Evolutionary conservation across 2,888 invertebrate genomes (phyloP).

Genomic region (Drosophila trichaetosa): DNA sequence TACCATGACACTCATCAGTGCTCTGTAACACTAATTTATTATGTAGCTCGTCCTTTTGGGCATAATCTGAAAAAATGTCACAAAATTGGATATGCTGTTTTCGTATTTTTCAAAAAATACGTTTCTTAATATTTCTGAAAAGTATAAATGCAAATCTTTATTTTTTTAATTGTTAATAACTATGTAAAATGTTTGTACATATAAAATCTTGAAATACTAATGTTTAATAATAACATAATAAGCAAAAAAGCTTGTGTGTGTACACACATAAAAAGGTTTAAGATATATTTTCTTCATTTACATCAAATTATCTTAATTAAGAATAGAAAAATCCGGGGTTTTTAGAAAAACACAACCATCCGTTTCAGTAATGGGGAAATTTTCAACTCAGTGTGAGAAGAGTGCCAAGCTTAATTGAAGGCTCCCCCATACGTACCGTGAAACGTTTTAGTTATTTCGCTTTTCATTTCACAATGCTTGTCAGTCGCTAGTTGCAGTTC

Average conservation of each 20-base stretch:
- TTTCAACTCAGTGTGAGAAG: conserved; percentile 26
- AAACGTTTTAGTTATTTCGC: conserved; percentile 55
- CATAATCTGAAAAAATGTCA: neutral
- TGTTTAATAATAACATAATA: neutral
- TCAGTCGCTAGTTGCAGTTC: conserved; percentile 36
- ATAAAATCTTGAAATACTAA: neutral
- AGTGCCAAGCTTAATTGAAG: conserved; percentile 36
- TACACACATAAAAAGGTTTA: neutral
- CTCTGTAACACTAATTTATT: conserved; percentile 6
- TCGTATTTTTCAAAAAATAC: neutral
- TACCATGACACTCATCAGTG: conserved; percentile 26
- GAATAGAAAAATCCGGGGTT: too few species aligned
- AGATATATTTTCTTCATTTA: neutral
- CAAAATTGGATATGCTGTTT: neutral
- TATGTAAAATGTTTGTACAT: neutral
- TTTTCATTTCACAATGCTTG: conserved; percentile 67
- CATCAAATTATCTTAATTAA: neutral
- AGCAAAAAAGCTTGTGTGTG: neutral
- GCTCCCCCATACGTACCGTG: neutral
- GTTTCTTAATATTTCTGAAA: neutral
- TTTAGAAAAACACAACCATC: neutral
- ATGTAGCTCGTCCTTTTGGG: neutral
- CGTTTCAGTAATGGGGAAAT: neutral
- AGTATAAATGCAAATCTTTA: too few species aligned
- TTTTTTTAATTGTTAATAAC: neutral